These are phyloP conservation scores for Acanthurus lineatus DNA, from an alignment of 2,797 vertebrate species.

Conservation along the genomic window DNA sequence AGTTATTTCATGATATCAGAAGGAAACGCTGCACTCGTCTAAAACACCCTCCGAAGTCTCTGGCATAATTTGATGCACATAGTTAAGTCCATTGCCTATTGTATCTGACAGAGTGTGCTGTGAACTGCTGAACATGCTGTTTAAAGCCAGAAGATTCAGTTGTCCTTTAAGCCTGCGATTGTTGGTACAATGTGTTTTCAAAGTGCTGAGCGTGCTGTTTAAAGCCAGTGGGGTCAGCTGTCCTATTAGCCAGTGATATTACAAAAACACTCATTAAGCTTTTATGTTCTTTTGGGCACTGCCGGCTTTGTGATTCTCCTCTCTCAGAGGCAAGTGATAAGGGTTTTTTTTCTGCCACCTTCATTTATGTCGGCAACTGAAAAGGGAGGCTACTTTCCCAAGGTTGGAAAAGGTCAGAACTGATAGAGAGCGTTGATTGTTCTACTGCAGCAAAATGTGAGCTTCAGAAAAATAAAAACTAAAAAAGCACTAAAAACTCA, in stretches of 20 bases:
- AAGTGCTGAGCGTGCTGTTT: conserved; percentile 74
- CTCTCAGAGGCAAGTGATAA: conserved; percentile 58
- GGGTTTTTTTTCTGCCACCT: conserved; percentile 43
- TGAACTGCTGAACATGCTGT: conserved; percentile 65
- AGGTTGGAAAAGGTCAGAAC: conserved; percentile 76
- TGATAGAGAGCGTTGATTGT: conserved; percentile 73
- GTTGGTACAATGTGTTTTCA: conserved; percentile 69
- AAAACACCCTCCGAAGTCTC: conserved; percentile 38
- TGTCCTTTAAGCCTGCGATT: conserved; percentile 67
- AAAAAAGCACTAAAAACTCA: conserved; percentile 23
- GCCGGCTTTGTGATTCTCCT: conserved; percentile 60
- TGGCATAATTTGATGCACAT: conserved; percentile 55
- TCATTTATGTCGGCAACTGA: conserved; percentile 64
- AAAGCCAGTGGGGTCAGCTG: conserved; percentile 69
- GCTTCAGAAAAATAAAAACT: conserved; percentile 38
- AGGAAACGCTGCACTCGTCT: conserved; percentile 22
- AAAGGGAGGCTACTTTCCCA: conserved; percentile 56
- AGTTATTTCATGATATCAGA: conserved; percentile 29
- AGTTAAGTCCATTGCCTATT: conserved; percentile 63
- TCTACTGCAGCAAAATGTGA: conserved; percentile 56
- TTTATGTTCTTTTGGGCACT: conserved; percentile 65
- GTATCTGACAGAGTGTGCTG: conserved; percentile 43
- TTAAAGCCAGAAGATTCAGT: conserved; percentile 62
- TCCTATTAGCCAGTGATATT: conserved; percentile 76
- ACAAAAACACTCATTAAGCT: conserved; percentile 78